A percentile compares a stretch with the other conserved stretches of the same genome.
These are phyloP conservation scores for Sylvilagus bachmani DNA, from an alignment of 2,113 vertebrate species.

Conservation along the genomic window DNA sequence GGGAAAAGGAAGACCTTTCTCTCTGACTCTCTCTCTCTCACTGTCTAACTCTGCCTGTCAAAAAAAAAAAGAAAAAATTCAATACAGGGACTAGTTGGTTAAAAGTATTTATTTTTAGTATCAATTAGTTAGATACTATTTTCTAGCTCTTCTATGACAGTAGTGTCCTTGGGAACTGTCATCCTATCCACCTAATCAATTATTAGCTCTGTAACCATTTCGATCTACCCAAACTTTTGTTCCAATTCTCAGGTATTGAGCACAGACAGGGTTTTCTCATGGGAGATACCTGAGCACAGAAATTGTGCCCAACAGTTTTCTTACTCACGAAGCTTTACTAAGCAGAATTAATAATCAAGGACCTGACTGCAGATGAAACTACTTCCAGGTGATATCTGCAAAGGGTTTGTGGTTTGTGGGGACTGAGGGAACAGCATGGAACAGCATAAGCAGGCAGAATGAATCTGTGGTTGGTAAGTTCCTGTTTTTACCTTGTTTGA, in stretches of 20 bases:
- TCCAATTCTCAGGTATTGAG: not conserved
- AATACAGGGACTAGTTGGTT: not conserved
- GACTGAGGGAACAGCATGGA: not conserved
- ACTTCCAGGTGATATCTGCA: not conserved
- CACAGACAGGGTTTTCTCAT: not conserved
- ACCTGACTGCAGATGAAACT: not conserved
- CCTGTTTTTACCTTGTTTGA: conserved; percentile 53
- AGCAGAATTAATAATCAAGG: not conserved
- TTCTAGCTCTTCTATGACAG: conserved; percentile 37
- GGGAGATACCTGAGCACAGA: not conserved
- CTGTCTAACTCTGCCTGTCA: no score
- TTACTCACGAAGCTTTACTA: not conserved
- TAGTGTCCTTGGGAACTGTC: not conserved
- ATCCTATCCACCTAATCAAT: not conserved
- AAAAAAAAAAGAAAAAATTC: not conserved
- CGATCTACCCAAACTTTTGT: not conserved
- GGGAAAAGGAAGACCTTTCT: no score
- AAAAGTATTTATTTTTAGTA: conserved; percentile 25
- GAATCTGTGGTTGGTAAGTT: conserved; percentile 1
- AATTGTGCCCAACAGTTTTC: not conserved
- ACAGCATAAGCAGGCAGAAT: not conserved
- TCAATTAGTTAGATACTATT: not conserved
- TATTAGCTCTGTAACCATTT: not conserved
- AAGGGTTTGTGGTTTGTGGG: conserved; percentile 1
- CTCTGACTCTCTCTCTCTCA: no score